A percentile compares a stretch with the other conserved stretches of the same genome.
phyloP scores from a whole-genome alignment of 2,113 vertebrate species.

The Pedionomus torquatus region DNA sequence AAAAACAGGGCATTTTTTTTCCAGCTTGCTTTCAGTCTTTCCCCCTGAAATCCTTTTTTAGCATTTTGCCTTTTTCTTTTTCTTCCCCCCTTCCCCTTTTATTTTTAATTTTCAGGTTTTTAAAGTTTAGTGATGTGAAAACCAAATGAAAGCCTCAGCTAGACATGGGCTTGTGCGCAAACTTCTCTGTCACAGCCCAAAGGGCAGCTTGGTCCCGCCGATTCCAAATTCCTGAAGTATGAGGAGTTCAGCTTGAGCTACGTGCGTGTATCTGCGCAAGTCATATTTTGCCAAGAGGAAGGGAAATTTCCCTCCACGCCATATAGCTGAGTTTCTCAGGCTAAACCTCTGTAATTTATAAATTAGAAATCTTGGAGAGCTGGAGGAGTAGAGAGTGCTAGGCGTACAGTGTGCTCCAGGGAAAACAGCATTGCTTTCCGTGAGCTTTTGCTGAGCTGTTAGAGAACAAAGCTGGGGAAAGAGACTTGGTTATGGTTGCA shows the following conservation, averaged over 20 bases:
- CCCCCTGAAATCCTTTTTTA: not conserved
- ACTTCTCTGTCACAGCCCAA: not conserved
- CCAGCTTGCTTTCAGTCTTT: not conserved
- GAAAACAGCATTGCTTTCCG: not conserved
- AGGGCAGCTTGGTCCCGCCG: not conserved
- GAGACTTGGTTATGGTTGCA: not conserved
- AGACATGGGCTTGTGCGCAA: not conserved
- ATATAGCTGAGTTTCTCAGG: not conserved
- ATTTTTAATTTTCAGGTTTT: not conserved
- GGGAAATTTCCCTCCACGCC: not conserved
- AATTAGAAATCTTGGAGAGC: not conserved
- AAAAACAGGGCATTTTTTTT: not conserved
- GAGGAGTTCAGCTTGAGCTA: constrained; percentile 14
- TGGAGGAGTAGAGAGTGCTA: not conserved
- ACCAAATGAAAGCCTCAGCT: not conserved
- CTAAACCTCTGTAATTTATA: constrained; percentile 38
- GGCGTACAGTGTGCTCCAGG: not conserved
- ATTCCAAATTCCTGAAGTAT: constrained; percentile 36
- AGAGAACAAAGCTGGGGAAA: not conserved
- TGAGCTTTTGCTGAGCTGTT: not conserved
- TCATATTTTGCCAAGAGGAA: constrained; percentile 24
- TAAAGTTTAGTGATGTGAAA: not conserved
- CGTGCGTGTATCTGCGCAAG: not conserved
- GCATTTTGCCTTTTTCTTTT: not conserved
- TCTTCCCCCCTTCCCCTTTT: not conserved